Base-by-base conservation (phyloP, 2,113 vertebrate genomes). In the Labrus mixtus region DNA sequence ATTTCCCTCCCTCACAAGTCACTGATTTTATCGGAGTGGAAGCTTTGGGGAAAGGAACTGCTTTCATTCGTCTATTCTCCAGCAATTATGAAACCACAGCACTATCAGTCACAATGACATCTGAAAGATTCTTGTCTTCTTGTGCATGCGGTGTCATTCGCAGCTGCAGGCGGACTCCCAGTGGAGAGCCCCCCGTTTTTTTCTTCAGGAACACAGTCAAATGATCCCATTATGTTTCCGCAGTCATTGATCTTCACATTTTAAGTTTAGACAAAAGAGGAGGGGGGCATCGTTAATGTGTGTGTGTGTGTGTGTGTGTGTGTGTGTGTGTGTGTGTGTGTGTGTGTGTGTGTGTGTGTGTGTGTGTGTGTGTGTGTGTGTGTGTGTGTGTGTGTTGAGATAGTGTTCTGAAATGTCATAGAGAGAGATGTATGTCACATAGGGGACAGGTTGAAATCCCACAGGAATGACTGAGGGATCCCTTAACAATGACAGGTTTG, bases 401-500 rank as follows among this genome's bases (percentile, higher is more conserved):
- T 41, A 33, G 48, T 61, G 43, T 79, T 85, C 72, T 57, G 41
- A 83, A 84, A 78, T 73, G 70, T 81, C 67, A 76, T 33, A 58
- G 58, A 86, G 66, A 63, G 70, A 72, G 46, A 71, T 80, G 74
- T 79, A 13, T 84, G 59, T 75, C 60, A 79, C 57, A 51, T 20
- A 10, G 37, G 73, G 69, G 8, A 65, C 69, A 20, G 48, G 63
- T 81, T 85, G 54, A 79, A 82, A 76, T 78, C 65, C 76, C 72
- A 10, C 11, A 72, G 50, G 78, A 71, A 68, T 85, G 85, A 86
- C 78, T 81, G 87, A 87, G 67, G 63, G 78, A 87, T 86, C 63
- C 76, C 76, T 41, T 73, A 87, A 63, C 51, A 73, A 57, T 84
- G 85, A 82, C 87, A 87, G 83, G 67, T 84, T 86, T 81, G 73